phyloP scores from a whole-genome alignment of 2,797 vertebrate species.

The Ispidina picta region DNA sequence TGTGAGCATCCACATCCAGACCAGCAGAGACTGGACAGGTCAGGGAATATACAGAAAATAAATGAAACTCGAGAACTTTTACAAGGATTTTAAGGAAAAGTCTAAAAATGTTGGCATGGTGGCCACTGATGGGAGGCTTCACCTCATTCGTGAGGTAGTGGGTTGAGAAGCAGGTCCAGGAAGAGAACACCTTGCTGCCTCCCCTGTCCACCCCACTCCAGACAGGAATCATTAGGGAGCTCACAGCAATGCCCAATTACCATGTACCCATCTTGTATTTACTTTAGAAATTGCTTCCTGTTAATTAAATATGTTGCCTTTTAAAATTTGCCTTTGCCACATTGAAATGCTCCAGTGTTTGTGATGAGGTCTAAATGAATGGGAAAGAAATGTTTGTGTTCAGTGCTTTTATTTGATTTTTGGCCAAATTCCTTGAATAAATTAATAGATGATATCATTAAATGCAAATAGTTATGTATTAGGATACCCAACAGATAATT shows the following conservation, averaged over 20 bases:
- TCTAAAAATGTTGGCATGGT: neutral
- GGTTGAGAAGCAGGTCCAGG: accelerated
- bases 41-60: neutral
- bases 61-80: neutral
- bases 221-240: neutral
- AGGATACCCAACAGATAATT: neutral
- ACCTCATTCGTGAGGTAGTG: neutral
- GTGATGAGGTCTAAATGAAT: neutral
- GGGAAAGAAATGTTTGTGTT: constrained; percentile 24
- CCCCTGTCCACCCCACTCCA: neutral
- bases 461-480: neutral
- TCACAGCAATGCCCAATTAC: neutral
- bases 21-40: neutral
- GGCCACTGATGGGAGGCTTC: neutral
- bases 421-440: constrained; percentile 49
- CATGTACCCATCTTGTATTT: neutral
- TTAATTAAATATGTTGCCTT: constrained; percentile 40
- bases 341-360: neutral
- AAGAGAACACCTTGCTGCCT: neutral
- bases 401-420: neutral
- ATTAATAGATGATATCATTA: constrained; percentile 12
- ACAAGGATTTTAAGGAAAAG: neutral
- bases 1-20: neutral
- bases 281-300: constrained; percentile 20
- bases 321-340: neutral